A percentile compares a stretch with the other conserved stretches of the same genome.
phyloP scores from a whole-genome alignment of 2,797 vertebrate genomes.

The Octomys mimax region DNA sequence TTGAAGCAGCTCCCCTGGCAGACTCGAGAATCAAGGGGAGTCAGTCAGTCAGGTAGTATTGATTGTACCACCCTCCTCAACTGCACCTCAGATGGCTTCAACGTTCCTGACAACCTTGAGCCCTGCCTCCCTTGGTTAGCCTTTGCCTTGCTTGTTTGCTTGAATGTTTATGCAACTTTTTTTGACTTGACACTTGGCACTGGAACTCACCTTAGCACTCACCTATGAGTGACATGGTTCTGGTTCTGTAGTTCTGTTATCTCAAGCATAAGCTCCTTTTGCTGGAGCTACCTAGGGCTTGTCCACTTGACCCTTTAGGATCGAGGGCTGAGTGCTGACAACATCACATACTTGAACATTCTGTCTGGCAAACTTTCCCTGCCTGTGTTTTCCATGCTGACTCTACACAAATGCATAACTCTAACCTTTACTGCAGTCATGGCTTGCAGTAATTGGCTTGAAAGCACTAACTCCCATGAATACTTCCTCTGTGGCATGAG shows the following conservation, averaged over 20 bases:
- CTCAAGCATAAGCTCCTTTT: neutral
- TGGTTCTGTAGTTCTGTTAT: neutral
- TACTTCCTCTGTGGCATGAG: neutral
- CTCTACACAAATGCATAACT: neutral
- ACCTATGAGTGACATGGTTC: neutral
- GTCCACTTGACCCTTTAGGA: neutral
- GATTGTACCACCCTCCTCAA: neutral
- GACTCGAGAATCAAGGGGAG: neutral
- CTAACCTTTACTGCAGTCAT: neutral
- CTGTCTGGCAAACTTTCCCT: neutral
- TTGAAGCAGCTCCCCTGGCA: neutral
- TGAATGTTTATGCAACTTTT: neutral
- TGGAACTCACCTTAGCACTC: neutral
- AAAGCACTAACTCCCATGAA: neutral
- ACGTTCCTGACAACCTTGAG: neutral
- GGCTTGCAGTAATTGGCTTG: neutral
- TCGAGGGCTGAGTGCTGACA: neutral
- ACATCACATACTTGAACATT: neutral
- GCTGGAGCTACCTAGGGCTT: neutral
- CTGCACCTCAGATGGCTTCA: neutral
- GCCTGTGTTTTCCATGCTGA: conserved; percentile 29
- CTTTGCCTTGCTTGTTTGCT: neutral
- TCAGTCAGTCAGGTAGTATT: neutral
- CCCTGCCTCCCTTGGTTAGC: neutral
- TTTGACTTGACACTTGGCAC: neutral